phyloP scores from a whole-genome alignment of 2,888 invertebrate genomes.

The Rotaria sp. region DNA sequence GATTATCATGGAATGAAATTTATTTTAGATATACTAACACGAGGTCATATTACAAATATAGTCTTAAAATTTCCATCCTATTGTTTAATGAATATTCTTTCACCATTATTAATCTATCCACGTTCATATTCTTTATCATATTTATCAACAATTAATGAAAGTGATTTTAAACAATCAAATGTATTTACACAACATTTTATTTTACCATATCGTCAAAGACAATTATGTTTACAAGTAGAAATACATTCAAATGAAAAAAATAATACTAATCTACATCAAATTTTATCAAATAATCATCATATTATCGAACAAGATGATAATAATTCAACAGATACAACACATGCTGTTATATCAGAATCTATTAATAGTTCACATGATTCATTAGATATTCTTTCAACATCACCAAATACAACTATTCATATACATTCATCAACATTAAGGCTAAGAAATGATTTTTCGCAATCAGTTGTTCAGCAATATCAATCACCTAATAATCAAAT shows the following conservation, averaged over 20 bases:
- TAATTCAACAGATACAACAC: neutral
- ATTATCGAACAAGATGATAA: neutral
- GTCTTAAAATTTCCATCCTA: slow-evolving; percentile 21
- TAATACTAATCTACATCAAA: no score
- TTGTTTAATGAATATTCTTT: slow-evolving; percentile 20
- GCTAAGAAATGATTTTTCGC: neutral
- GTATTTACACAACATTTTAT: neutral
- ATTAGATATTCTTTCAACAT: neutral
- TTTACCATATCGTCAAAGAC: neutral
- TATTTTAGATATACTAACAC: slow-evolving; percentile 4
- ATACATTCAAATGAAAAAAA: neutral
- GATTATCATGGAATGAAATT: slow-evolving; percentile 23
- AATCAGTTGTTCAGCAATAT: neutral
- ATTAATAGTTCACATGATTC: neutral
- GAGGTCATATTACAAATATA: neutral
- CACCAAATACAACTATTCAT: neutral
- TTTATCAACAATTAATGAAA: neutral
- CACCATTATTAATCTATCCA: neutral
- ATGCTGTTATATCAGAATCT: neutral
- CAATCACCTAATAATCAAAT: neutral
- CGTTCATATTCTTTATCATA: neutral
- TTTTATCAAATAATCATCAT: neutral
- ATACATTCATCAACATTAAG: neutral
- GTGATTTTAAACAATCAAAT: neutral
- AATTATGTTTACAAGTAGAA: slow-evolving; percentile 4